Conservation (phyloP, 2,888 invertebrate genomes). For the Drosophila greeni region DNA sequence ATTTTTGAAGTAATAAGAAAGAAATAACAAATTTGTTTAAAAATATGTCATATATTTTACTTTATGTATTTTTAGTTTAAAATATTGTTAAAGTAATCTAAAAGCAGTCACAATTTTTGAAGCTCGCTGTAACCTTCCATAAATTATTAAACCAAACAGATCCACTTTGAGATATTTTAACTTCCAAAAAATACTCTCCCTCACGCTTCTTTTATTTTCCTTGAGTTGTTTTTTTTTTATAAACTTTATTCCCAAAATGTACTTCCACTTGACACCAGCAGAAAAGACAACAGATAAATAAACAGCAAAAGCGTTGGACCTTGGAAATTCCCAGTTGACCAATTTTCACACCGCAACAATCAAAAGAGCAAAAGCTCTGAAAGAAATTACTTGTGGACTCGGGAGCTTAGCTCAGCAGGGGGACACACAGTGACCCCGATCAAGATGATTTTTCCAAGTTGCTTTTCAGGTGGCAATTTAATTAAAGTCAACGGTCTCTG, state of each 20-base stretch:
- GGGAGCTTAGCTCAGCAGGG: background rate
- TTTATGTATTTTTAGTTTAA: no score
- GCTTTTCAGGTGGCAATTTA: constrained; percentile 8
- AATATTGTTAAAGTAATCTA: no score
- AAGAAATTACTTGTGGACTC: constrained; percentile 11
- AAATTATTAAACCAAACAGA: background rate
- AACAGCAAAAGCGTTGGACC: background rate
- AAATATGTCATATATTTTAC: no score
- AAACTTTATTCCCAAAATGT: background rate
- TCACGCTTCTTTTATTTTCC: no score
- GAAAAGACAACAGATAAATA: constrained; percentile 5
- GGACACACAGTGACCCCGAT: constrained; percentile 4
- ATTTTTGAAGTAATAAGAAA: background rate
- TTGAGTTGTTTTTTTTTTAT: background rate
- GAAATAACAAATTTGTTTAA: background rate
- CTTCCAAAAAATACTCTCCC: no score
- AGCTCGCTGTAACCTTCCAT: background rate
- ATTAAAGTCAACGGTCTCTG: constrained; percentile 4
- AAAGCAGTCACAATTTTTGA: no score
- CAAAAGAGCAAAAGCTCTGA: constrained; percentile 7
- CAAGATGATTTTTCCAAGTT: background rate
- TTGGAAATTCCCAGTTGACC: constrained; percentile 3
- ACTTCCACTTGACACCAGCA: background rate
- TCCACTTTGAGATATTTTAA: background rate
- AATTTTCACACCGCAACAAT: constrained; percentile 6